Percentiles rank a stretch among this genome's conserved stretches.
These are phyloP conservation scores for Sinosuthora webbiana DNA, from an alignment of 2,113 vertebrate species.

Conservation along the genomic window DNA sequence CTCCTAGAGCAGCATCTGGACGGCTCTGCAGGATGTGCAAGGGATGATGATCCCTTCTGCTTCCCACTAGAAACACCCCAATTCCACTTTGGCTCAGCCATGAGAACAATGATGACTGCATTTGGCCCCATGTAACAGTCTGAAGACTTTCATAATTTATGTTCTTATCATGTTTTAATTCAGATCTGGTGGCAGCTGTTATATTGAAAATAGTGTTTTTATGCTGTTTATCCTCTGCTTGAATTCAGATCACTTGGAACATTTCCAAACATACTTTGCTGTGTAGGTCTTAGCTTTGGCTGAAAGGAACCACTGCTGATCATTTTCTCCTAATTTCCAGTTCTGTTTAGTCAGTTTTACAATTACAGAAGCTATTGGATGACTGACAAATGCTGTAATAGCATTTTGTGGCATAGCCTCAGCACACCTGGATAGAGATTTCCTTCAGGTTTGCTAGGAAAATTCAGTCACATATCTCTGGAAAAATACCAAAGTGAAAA, in stretches of 20 bases:
- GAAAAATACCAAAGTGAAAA: neutral
- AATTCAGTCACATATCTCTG: neutral
- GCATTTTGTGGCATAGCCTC: neutral
- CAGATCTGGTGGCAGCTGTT: conserved; percentile 2
- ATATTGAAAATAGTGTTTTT: neutral
- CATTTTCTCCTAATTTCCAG: neutral
- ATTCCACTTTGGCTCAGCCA: neutral
- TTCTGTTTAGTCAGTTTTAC: neutral
- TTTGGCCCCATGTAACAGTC: neutral
- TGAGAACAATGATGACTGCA: neutral
- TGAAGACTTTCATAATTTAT: neutral
- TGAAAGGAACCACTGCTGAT: neutral
- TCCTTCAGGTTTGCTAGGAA: neutral
- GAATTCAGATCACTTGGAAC: neutral
- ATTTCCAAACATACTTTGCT: neutral
- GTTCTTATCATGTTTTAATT: neutral
- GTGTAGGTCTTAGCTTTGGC: neutral
- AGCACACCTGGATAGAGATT: neutral
- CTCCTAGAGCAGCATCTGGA: neutral
- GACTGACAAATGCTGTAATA: neutral
- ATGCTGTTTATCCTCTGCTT: neutral
- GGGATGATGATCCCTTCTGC: neutral
- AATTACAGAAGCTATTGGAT: neutral
- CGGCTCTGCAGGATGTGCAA: neutral
- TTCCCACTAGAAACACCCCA: neutral